phyloP scores from a whole-genome alignment of 2,113 vertebrate genomes.

The Tragelaphus imberbis region DNA sequence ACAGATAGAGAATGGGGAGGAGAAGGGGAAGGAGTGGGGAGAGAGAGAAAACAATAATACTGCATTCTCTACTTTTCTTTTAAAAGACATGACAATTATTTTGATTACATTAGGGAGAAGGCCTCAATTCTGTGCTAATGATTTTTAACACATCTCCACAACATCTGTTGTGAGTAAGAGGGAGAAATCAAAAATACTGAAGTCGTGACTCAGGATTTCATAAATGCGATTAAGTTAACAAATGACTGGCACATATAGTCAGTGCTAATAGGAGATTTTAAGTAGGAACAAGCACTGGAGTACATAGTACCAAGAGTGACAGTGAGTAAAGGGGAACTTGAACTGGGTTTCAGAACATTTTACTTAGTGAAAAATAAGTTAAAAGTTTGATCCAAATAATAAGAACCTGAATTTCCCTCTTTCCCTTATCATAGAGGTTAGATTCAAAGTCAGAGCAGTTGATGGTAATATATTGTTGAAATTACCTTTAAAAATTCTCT shows the following conservation, averaged over 20 bases:
- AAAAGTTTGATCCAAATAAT: background rate
- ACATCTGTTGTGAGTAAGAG: slow-evolving; percentile 49
- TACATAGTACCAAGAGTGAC: background rate
- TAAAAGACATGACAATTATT: slow-evolving; percentile 53
- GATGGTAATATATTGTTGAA: background rate
- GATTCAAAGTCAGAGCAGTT: background rate
- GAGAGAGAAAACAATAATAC: background rate
- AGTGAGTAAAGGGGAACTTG: background rate
- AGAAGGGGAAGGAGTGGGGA: background rate
- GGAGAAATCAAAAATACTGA: slow-evolving; percentile 48
- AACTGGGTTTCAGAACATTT: background rate
- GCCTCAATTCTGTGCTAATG: slow-evolving; percentile 55
- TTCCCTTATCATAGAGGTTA: background rate
- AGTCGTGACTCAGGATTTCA: background rate
- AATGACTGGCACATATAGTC: background rate
- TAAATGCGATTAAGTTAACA: background rate
- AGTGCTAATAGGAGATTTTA: background rate
- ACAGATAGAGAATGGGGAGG: background rate
- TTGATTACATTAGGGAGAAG: slow-evolving; percentile 58
- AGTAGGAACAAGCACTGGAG: background rate
- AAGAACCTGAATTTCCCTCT: background rate
- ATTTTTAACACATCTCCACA: slow-evolving; percentile 55
- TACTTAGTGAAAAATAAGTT: background rate
- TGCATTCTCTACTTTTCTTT: background rate
- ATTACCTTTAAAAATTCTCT: slow-evolving; percentile 2